A percentile compares a stretch with the other conserved stretches of the same genome.
Evolutionary conservation across 64 coral and sea anemone species (phyloP).

Genomic region (Montipora capricornis): DNA sequence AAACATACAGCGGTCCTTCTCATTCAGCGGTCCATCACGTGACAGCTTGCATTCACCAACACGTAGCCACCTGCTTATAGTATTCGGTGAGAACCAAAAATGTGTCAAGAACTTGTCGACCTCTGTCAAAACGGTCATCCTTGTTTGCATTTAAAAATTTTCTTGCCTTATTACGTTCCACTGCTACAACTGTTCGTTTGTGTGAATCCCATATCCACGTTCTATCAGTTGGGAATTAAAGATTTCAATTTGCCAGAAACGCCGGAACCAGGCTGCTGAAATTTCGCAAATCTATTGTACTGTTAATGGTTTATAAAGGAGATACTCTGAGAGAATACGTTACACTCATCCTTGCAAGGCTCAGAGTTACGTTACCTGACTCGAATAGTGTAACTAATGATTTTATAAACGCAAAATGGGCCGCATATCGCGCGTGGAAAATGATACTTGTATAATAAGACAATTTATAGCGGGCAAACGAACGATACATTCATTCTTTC

Average conservation of each 20-base stretch:
- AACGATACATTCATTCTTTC: background rate
- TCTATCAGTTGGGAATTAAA: background rate
- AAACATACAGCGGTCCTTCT: constrained; percentile 34
- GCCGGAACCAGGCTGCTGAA: background rate
- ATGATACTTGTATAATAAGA: background rate
- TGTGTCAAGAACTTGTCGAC: constrained; percentile 40
- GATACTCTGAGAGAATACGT: background rate
- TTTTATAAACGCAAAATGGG: background rate
- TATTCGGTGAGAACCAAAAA: constrained; percentile 17
- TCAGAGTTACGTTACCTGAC: background rate
- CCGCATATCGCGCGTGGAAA: background rate
- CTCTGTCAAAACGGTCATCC: background rate
- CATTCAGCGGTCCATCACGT: constrained; percentile 47
- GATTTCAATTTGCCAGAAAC: background rate
- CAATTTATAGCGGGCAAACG: background rate
- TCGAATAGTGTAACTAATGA: background rate
- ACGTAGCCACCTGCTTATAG: constrained; percentile 21
- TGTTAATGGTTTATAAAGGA: background rate
- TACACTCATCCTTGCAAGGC: too few relatives aligned
- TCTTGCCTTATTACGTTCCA: background rate
- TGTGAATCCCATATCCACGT: background rate
- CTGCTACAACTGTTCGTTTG: background rate
- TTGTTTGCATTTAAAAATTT: background rate
- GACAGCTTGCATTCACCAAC: constrained; percentile 43
- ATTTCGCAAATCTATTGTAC: constrained; percentile 7